phyloP scores from a whole-genome alignment of 2,797 vertebrate genomes.

The Acanthurus tractus region DNA sequence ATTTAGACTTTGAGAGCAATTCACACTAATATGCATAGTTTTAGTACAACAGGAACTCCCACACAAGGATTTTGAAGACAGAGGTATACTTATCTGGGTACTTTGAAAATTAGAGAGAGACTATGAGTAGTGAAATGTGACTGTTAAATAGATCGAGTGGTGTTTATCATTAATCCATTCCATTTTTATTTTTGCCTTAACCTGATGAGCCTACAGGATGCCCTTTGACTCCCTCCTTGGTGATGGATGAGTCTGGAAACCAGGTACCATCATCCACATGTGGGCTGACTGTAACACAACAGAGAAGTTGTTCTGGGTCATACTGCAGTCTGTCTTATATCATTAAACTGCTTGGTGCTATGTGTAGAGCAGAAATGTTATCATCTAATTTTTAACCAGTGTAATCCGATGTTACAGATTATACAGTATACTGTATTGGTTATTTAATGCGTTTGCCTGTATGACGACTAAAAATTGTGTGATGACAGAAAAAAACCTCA shows the following conservation, averaged over 20 bases:
- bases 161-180: background rate
- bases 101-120: background rate
- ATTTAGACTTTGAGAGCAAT: background rate
- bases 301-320: background rate
- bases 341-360: slow-evolving; percentile 29
- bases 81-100: background rate
- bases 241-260: background rate
- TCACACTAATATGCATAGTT: background rate
- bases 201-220: background rate
- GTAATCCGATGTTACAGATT: slow-evolving; percentile 49
- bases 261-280: slow-evolving; percentile 25
- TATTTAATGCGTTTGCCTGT: slow-evolving; percentile 48
- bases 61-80: no score
- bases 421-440: slow-evolving; percentile 32
- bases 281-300: slow-evolving; percentile 42
- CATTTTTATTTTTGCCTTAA: background rate
- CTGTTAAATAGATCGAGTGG: background rate
- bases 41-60: background rate
- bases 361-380: slow-evolving; percentile 23
- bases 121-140: background rate
- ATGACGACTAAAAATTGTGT: slow-evolving; percentile 25
- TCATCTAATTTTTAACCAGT: slow-evolving; percentile 38
- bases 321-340: slow-evolving; percentile 8
- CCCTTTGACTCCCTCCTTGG: background rate
- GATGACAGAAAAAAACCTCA: background rate